Evolutionary conservation across 2,113 vertebrate genomes (phyloP).

Genomic region (Candoia aspera): DNA sequence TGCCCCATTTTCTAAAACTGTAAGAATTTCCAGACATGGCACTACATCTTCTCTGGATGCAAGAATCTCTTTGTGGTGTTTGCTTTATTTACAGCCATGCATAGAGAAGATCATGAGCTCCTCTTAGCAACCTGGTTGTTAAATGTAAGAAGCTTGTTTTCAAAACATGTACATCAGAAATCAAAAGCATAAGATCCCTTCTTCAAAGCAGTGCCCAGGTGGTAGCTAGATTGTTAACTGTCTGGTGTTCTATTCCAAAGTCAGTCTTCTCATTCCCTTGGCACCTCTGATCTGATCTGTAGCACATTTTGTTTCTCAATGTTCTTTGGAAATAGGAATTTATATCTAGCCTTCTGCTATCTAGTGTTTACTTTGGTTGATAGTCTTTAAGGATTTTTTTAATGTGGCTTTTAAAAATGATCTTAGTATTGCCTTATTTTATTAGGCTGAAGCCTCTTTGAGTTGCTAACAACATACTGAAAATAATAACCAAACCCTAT

Average conservation of each 20-base stretch:
- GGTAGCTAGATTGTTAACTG: conserved; percentile 3
- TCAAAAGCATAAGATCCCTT: background rate
- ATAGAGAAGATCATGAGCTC: background rate
- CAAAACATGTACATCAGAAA: background rate
- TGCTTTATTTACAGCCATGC: background rate
- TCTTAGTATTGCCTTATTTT: too few relatives aligned
- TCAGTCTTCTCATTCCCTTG: background rate
- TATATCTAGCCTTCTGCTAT: conserved; percentile 36
- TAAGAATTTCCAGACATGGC: background rate
- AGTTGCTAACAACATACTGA: too few relatives aligned
- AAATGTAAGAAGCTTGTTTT: too few relatives aligned
- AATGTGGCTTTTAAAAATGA: background rate
- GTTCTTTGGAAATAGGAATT: conserved; percentile 52
- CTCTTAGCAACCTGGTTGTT: background rate
- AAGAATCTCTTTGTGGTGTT: background rate
- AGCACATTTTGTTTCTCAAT: conserved; percentile 35
- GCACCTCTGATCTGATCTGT: conserved; percentile 24
- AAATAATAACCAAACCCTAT: too few relatives aligned
- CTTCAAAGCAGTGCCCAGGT: background rate
- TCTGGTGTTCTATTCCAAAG: background rate
- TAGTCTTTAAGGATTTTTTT: conserved; percentile 9
- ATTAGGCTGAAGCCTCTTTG: too few relatives aligned
- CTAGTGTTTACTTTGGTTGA: conserved; percentile 25
- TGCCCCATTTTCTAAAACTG: background rate
- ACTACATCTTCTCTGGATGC: background rate